Conservation (phyloP, 1,140 invertebrate genomes). For the Papilio dardanus region DNA sequence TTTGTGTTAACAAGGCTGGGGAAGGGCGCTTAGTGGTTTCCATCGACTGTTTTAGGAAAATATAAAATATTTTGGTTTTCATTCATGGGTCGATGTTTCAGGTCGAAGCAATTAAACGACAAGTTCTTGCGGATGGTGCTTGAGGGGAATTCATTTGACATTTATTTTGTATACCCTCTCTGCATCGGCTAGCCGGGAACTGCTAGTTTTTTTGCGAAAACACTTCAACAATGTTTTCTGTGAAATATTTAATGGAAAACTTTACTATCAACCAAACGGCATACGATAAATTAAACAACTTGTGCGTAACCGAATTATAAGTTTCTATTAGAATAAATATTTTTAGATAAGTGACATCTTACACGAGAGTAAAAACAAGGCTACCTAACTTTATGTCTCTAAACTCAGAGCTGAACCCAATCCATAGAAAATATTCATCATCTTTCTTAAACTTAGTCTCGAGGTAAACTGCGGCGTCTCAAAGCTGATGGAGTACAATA, state of each 20-base stretch:
- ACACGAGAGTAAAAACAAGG: too few species aligned
- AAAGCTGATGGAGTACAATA: constrained; percentile 28
- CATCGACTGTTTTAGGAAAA: constrained; percentile 71
- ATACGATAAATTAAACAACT: background rate
- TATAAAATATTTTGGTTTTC: constrained; percentile 63
- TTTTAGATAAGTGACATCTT: background rate
- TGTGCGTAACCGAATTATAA: background rate
- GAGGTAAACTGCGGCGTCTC: constrained; percentile 26
- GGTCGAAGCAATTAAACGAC: constrained; percentile 34
- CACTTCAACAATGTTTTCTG: constrained; percentile 25
- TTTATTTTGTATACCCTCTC: constrained; percentile 21
- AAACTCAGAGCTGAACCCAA: too few species aligned
- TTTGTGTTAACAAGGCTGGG: constrained; percentile 65
- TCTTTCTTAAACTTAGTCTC: too few species aligned
- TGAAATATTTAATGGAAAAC: background rate
- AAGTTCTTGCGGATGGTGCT: constrained; percentile 32
- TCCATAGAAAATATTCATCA: too few species aligned
- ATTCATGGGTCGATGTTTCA: constrained; percentile 37
- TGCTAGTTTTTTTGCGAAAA: constrained; percentile 29
- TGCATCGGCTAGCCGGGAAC: background rate
- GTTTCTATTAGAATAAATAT: background rate
- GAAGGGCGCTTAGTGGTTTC: constrained; percentile 66
- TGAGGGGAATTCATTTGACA: constrained; percentile 34
- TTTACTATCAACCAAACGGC: background rate
- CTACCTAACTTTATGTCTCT: too few species aligned